These are phyloP conservation scores for Aleiodes leptofemur DNA, from an alignment of 2,888 invertebrate species.

Conservation along the genomic window DNA sequence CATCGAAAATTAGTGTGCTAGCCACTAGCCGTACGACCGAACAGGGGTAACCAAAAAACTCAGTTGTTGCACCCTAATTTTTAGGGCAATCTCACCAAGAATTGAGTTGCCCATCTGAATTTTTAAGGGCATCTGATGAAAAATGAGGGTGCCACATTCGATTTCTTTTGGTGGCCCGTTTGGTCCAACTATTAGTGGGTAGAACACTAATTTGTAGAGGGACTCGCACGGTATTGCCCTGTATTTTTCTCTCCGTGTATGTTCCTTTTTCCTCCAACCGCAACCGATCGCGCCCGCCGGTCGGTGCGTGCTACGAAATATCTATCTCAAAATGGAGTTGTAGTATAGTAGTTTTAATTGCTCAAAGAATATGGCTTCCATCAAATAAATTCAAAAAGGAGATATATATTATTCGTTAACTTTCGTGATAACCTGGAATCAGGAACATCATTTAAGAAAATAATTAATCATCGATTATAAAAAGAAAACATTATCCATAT, in stretches of 20 bases:
- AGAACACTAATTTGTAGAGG: too few relatives aligned
- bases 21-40: too few relatives aligned
- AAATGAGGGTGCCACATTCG: too few relatives aligned
- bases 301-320: conserved; percentile 3
- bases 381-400: neutral
- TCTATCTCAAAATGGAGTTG: neutral
- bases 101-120: too few relatives aligned
- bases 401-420: neutral
- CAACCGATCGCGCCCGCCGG: conserved; percentile 15
- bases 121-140: too few relatives aligned
- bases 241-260: neutral
- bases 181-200: too few relatives aligned
- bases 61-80: too few relatives aligned
- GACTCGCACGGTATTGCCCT: too few relatives aligned
- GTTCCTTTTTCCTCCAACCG: neutral
- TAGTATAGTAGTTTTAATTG: conserved; percentile 20
- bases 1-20: too few relatives aligned
- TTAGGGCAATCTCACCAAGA: too few relatives aligned
- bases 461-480: neutral
- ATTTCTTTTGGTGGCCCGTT: too few relatives aligned
- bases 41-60: too few relatives aligned
- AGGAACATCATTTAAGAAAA: neutral
- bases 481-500: neutral
- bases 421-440: neutral
- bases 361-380: conserved; percentile 40